A percentile compares a stretch with the other conserved stretches of the same genome.
phyloP scores from a whole-genome alignment of 2,888 invertebrate species.

The Hyppa rectilinea region DNA sequence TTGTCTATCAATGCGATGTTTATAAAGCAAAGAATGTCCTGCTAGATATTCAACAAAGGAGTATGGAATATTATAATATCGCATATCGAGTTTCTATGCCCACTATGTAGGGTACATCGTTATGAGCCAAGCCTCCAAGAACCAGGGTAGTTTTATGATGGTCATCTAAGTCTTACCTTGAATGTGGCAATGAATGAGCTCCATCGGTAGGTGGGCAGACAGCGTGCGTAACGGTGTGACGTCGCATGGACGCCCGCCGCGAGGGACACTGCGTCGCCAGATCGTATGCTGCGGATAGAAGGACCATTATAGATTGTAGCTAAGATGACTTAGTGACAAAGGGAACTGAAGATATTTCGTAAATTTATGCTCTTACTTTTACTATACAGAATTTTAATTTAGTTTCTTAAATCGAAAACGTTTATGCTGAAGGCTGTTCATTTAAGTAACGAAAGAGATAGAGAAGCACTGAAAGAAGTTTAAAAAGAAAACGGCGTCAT shows the following conservation, averaged over 20 bases:
- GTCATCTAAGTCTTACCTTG: constrained; percentile 83
- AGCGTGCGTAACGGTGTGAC: constrained; percentile 92
- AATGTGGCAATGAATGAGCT: constrained; percentile 93
- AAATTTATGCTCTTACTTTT: not conserved
- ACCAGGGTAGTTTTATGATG: not conserved
- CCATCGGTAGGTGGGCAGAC: constrained; percentile 86
- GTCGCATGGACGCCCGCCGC: constrained; percentile 92
- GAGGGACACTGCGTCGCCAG: constrained; percentile 95
- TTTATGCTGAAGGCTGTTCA: not conserved
- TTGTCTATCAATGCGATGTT: not conserved
- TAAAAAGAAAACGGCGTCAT: not conserved
- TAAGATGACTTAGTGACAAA: not conserved
- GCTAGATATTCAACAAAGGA: not conserved
- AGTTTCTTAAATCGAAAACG: not conserved
- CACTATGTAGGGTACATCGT: too few species aligned
- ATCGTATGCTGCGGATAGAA: constrained; percentile 92
- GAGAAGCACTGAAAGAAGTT: not conserved
- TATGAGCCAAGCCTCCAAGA: not conserved
- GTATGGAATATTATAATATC: too few species aligned
- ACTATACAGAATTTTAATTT: not conserved
- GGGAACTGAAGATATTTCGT: not conserved
- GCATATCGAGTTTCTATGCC: too few species aligned
- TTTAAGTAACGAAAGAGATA: not conserved
- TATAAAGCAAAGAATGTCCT: not conserved
- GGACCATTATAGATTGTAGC: constrained; percentile 16